phyloP scores from a whole-genome alignment of 2,113 vertebrate genomes.

The Archilochus colubris region DNA sequence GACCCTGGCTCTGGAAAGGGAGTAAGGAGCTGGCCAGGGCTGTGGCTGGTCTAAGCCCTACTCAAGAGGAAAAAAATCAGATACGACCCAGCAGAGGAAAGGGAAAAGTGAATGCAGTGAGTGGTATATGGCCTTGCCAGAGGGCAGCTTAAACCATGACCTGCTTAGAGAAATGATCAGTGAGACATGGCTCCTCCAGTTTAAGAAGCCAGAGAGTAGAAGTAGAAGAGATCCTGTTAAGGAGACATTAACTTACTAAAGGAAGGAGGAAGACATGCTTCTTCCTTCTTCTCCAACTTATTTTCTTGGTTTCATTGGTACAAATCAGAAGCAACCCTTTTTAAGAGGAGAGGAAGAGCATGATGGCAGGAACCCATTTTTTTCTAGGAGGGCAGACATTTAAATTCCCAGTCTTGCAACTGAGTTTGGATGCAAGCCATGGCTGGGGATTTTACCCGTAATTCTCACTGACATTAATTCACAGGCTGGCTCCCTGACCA shows the following conservation, averaged over 20 bases:
- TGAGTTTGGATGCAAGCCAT: neutral
- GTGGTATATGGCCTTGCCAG: accelerated
- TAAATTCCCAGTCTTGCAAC: conserved; percentile 32
- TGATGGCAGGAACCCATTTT: neutral
- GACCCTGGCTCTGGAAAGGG: neutral
- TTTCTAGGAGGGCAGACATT: neutral
- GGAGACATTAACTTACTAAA: neutral
- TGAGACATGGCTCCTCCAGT: neutral
- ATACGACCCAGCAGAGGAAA: neutral
- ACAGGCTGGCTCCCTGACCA: conserved; percentile 51
- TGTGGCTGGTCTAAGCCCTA: neutral
- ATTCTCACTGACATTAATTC: conserved; percentile 59
- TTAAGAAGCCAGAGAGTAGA: neutral
- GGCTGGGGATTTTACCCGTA: conserved; percentile 52
- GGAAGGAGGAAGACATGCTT: neutral
- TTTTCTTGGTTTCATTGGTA: neutral
- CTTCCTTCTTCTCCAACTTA: neutral
- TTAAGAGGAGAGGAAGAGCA: neutral
- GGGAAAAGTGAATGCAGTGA: neutral
- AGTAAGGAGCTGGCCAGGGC: neutral
- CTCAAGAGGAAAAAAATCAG: neutral
- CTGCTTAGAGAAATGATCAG: neutral
- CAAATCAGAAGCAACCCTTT: neutral
- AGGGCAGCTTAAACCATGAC: neutral
- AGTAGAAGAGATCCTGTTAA: neutral